A percentile compares a stretch with the other conserved stretches of the same genome.
Conservation (phyloP, 2,797 vertebrate genomes). For the Linurgus olivaceus region DNA sequence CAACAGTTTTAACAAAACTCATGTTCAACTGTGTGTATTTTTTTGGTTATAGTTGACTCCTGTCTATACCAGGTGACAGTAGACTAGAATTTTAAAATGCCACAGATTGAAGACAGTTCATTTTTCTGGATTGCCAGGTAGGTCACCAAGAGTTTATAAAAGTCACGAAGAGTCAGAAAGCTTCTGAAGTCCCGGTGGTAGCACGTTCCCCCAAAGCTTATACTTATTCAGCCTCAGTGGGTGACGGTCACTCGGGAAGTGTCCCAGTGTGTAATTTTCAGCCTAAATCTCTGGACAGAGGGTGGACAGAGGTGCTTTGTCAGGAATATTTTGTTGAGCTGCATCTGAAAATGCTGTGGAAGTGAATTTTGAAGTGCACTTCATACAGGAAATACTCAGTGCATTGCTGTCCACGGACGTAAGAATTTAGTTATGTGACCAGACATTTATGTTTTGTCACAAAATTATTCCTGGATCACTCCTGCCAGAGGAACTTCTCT, state of each 20-base stretch:
- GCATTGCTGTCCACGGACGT: rapidly evolving
- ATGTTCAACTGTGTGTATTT: neutral
- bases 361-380: neutral
- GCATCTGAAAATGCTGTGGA: neutral
- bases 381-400: rapidly evolving
- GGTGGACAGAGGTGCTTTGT: neutral
- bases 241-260: neutral
- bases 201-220: neutral
- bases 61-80: neutral
- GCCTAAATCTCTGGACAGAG: neutral
- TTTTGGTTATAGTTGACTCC: neutral
- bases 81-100: neutral
- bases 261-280: neutral
- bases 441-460: neutral
- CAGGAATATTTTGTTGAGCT: neutral
- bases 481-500: neutral
- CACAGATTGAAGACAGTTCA: neutral
- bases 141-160: neutral
- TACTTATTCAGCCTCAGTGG: neutral
- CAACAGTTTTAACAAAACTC: neutral
- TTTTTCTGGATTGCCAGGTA: neutral
- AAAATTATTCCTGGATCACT: neutral
- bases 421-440: neutral
- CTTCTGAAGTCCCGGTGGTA: neutral
- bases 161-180: neutral